Percentiles rank a stretch among this genome's conserved stretches.
These are phyloP conservation scores for Porites cylindrica DNA, from an alignment of 92 coral and sea anemone genomes.

Conservation along the genomic window DNA sequence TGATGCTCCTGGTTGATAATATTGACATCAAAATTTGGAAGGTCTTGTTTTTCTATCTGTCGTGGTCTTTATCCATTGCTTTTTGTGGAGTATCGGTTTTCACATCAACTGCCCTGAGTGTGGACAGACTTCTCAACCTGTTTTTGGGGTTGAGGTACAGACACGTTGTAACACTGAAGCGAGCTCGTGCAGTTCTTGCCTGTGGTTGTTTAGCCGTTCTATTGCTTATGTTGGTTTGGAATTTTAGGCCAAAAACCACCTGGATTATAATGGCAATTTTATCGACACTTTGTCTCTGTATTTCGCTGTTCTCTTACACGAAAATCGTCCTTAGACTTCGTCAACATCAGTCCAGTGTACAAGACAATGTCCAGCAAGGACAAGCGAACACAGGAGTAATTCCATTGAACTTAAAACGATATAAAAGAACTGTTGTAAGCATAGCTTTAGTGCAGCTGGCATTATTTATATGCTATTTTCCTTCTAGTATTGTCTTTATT, in stretches of 20 bases:
- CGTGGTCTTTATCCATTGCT: too few species aligned
- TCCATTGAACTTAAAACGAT: neutral
- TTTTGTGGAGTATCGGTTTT: too few species aligned
- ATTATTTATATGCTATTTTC: neutral
- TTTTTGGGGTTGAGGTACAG: neutral
- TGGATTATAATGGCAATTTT: neutral
- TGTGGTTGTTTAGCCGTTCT: neutral
- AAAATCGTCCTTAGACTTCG: constrained; percentile 4
- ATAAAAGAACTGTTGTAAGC: constrained; percentile 9
- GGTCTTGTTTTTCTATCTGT: too few species aligned
- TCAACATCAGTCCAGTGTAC: neutral
- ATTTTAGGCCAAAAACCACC: neutral
- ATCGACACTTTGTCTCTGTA: neutral
- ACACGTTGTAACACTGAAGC: constrained; percentile 5
- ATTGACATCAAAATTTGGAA: too few species aligned
- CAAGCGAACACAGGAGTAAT: neutral
- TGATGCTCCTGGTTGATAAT: too few species aligned
- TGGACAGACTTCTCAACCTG: too few species aligned
- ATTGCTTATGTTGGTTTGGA: neutral
- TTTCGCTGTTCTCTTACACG: constrained; percentile 4
- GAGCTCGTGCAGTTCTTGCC: neutral
- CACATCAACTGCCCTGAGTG: too few species aligned
- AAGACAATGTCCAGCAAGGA: neutral
- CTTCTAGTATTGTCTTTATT: too few species aligned
- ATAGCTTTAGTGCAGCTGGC: constrained; percentile 16